Conservation (phyloP, 2,113 vertebrate genomes). For the Hippotragus niger region DNA sequence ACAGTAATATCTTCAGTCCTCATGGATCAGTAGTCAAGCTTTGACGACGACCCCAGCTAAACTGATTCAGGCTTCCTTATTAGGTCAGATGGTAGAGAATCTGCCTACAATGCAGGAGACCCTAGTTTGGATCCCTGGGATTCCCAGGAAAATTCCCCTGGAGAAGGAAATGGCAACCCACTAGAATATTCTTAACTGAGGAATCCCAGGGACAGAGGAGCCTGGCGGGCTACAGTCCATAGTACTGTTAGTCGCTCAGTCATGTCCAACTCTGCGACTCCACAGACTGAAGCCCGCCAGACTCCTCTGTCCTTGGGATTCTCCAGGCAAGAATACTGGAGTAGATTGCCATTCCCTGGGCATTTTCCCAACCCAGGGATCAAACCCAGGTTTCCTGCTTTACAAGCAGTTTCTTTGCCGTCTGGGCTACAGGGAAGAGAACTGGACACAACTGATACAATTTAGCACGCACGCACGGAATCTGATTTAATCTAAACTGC, state of each 20-base stretch:
- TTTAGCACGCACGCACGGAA: not conserved
- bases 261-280: not conserved
- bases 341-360: not conserved
- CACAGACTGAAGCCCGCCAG: not conserved
- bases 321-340: not conserved
- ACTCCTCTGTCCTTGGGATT: not conserved
- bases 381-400: not conserved
- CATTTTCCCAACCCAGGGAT: not conserved
- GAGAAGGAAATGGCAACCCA: not conserved
- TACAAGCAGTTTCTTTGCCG: not conserved
- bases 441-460: not conserved
- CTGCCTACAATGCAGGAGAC: not conserved
- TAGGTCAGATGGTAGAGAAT: not conserved
- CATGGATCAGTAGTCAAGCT: not conserved
- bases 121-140: not conserved
- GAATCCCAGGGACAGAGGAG: not conserved
- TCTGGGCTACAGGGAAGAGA: not conserved
- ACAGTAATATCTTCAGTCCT: not conserved
- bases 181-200: not conserved
- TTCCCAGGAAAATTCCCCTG: not conserved
- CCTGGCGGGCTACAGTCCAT: rapidly evolving
- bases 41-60: not conserved
- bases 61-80: not conserved
- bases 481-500: not conserved
- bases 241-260: not conserved